These are phyloP conservation scores for Cyprinella venusta DNA, from an alignment of 2,797 vertebrate species.

Conservation along the genomic window DNA sequence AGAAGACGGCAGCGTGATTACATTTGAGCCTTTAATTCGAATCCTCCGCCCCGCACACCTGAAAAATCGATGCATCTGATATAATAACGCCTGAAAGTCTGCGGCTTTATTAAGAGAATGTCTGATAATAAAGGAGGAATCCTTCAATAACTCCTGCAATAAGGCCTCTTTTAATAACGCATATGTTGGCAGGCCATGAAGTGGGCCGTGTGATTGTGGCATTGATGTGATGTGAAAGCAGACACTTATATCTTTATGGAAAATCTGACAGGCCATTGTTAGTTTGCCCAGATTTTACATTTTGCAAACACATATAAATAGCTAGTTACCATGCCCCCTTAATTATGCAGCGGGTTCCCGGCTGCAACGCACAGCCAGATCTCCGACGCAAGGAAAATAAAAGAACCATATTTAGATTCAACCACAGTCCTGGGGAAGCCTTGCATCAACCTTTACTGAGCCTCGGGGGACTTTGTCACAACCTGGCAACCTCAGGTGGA, in stretches of 20 bases:
- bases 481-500: conserved; percentile 91
- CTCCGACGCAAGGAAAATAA: conserved; percentile 58
- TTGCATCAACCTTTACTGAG: conserved; percentile 78
- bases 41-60: conserved; percentile 49
- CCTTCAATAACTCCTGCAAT: conserved; percentile 40
- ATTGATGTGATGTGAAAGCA: conserved; percentile 45
- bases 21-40: conserved; percentile 48
- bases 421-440: conserved; percentile 74
- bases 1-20: conserved; percentile 34
- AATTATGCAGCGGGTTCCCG: conserved; percentile 57
- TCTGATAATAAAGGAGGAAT: conserved; percentile 45
- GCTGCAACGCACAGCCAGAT: conserved; percentile 38
- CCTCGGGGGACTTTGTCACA: conserved; percentile 85
- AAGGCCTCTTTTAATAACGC: conserved; percentile 40
- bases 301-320: conserved; percentile 58
- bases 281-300: conserved; percentile 50
- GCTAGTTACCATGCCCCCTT: conserved; percentile 56
- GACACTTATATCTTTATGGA: conserved; percentile 37
- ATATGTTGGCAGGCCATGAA: conserved; percentile 30
- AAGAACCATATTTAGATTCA: conserved; percentile 64
- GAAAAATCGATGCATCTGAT: conserved; percentile 42
- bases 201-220: conserved; percentile 38
- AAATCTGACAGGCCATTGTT: conserved; percentile 49
- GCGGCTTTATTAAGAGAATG: neutral
- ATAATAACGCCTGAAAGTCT: conserved; percentile 5